Base-by-base conservation (phyloP, 2,888 invertebrate genomes). In the Microplitis deprimator region DNA sequence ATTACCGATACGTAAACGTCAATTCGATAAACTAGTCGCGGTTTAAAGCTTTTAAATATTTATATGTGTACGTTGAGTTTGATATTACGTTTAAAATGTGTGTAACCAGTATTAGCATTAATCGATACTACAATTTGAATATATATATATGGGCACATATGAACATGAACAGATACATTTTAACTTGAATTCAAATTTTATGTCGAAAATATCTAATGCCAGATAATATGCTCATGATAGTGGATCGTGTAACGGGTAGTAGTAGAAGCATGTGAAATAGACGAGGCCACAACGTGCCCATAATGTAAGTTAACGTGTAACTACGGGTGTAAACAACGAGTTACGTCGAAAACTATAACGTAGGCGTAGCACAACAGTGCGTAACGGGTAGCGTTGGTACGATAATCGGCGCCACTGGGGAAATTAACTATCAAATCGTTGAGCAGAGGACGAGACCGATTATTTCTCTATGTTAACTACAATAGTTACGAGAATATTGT, bases 221-320 rank as follows among this genome's bases (percentile, higher is more conserved):
- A 38, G 39, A 29, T 59, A 16, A 71, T 62, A 61, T 29, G 60
- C 29, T 50, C 59, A 20, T 59, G 20, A 38, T 61, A 39, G 65
- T 62, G 17, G 3, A 29, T 29, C 29, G 29, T 64, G 29, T n/a
- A 13, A 41, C 39, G 6, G 6, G 17, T 20, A 61, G 71, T 29
- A 29, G 29, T 29, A 29, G 29, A 29, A 62, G 62, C 64, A 73
- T n/a, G 73, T 50, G 64, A 81, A 83, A 85, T 84, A 84, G 82
- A 84, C 81, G 83, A 81, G 80, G 81, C 75, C 77, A 75, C 80
- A 83, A 82, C 79, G 80, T 68, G 80, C 79, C 82, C 82, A 82
- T 84, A 85, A 84, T 82, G 84, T 82, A 81, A 84, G 79, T 84
- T 81, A 84, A 83, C 83, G 83, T 82, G 83, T 83, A 81, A 85